Evolutionary conservation across 1,140 invertebrate genomes (phyloP), one percentile per base, ranked within the genome.

Genomic region (Papilio polyxenes): DNA sequence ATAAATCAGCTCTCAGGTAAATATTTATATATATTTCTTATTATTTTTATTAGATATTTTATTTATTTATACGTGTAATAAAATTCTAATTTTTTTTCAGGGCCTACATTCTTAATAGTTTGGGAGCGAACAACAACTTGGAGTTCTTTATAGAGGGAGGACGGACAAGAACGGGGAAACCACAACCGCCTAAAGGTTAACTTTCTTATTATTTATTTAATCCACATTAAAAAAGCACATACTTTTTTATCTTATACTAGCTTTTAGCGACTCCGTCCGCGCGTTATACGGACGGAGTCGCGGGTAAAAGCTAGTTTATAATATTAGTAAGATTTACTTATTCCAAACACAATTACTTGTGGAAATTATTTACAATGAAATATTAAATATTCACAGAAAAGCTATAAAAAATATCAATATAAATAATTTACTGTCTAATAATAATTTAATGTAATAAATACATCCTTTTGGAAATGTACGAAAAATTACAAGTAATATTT

Each of bases 111-210:
- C 96, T 97, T 85, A 97, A 98, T 86, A 96, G 97, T 83, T 92
- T 99, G 20, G 95, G 96, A 76, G 96, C 96, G 53, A 98, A 98
- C 6, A 97, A 99, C 90, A 97, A 98, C 89, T 94, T 99, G 82
- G 98, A 99, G 90, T 99, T 99, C 92, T 99, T 99, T 91, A 97
- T 99, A 75, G 99, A 99, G 95, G 99, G 98, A 20, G 98, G 98
- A 3, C 95, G 98, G 3, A 98, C 98, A 0, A 95, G 98, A 82
- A 98, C 98, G 17, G 98, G 98, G 6, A 98, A 98, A 93, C 97
- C 98, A 0, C 97, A 97, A 81, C 96, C 97, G 93, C 98, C 98
- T 3, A 98, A 99, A 96, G 97, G 96, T 96, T 96, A 91, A 80
- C 15, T 59, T 53, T 53, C 51, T 49, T 53, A 56, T n/a, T 11